Evolutionary conservation across 2,888 invertebrate genomes (phyloP).

Genomic region (Sarcophaga caerulescens): DNA sequence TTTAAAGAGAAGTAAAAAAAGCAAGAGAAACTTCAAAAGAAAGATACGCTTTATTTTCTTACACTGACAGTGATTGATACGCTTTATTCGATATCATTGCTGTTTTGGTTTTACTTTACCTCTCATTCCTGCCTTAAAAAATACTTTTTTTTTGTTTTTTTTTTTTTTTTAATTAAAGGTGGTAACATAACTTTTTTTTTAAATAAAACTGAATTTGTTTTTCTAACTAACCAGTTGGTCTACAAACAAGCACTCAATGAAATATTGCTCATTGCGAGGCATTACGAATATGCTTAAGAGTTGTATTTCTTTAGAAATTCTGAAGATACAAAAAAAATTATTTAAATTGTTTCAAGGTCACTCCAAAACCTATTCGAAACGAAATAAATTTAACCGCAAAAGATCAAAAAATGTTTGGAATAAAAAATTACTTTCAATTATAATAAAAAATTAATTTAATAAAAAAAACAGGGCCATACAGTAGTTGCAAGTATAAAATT

Average conservation of each 20-base stretch:
- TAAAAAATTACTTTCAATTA: too few relatives aligned
- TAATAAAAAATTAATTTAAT: too few relatives aligned
- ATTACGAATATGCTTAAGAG: neutral
- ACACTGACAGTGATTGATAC: conserved; percentile 78
- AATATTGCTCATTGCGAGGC: neutral
- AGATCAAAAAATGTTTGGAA: too few relatives aligned
- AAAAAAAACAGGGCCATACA: too few relatives aligned
- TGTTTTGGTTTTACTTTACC: neutral
- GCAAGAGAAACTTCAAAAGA: conserved; percentile 52
- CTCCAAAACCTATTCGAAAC: too few relatives aligned
- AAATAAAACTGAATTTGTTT: conserved; percentile 1
- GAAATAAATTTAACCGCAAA: too few relatives aligned
- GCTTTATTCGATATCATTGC: conserved; percentile 70
- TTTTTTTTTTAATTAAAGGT: conserved; percentile 58
- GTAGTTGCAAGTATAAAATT: too few relatives aligned
- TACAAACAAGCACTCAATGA: neutral
- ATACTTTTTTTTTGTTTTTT: neutral
- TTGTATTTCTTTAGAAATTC: neutral
- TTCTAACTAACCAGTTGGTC: neutral
- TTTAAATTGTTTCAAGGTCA: too few relatives aligned
- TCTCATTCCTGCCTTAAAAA: conserved; percentile 37
- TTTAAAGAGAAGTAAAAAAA: conserved; percentile 43
- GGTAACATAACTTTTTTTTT: conserved; percentile 38
- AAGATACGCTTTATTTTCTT: conserved; percentile 50
- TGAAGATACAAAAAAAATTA: neutral